Evolutionary conservation across 1,140 invertebrate genomes (phyloP).

Genomic region (Sminthurinus signatus): DNA sequence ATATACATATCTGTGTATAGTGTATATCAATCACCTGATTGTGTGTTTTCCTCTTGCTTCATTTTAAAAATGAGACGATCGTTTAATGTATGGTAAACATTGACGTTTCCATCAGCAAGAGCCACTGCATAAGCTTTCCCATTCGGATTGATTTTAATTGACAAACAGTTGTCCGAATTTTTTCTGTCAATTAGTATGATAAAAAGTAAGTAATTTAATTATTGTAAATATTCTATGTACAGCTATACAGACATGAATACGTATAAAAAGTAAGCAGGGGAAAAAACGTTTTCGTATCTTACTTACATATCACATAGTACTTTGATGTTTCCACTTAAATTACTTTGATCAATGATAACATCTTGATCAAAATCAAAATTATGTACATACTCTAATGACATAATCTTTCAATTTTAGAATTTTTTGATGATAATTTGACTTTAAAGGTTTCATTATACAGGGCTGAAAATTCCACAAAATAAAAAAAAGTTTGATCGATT

Average conservation of each 20-base stretch:
- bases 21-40: no score
- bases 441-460: no score
- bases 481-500: no score
- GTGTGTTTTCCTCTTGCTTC: background rate
- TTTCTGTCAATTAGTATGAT: slow-evolving; percentile 11
- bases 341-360: background rate
- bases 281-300: background rate
- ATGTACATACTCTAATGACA: no score
- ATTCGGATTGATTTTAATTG: slow-evolving; percentile 16
- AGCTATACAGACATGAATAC: no score
- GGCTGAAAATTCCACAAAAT: no score
- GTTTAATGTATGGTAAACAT: slow-evolving; percentile 18
- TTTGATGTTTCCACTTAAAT: slow-evolving; percentile 15
- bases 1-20: no score
- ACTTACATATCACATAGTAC: slow-evolving; percentile 6
- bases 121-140: slow-evolving; percentile 22
- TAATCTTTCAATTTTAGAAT: no score
- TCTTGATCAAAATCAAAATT: background rate
- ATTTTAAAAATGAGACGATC: slow-evolving; percentile 26
- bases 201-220: no score
- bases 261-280: no score
- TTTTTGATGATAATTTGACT: no score
- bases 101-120: slow-evolving; percentile 20
- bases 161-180: slow-evolving; percentile 17
- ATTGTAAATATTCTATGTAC: no score